A percentile compares a stretch with the other conserved stretches of the same genome.
These are phyloP conservation scores for Heliconius hermathena DNA, from an alignment of 1,140 invertebrate species.

Conservation along the genomic window DNA sequence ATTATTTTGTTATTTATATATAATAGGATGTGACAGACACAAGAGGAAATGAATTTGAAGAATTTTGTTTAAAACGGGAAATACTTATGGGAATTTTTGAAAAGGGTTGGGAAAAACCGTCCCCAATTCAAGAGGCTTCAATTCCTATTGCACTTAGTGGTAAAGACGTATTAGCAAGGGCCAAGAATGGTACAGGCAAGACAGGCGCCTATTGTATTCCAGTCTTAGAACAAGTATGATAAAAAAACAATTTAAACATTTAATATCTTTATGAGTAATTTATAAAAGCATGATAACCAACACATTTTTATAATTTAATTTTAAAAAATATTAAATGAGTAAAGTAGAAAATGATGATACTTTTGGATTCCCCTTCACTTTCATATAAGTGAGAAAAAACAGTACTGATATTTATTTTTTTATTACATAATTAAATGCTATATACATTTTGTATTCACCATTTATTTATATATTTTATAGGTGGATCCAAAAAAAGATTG, in stretches of 20 bases:
- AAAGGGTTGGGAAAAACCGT: conserved; percentile 99
- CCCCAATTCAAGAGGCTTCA: conserved; percentile 99
- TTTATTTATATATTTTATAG: conserved; percentile 22
- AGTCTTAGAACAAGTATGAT: conserved; percentile 91
- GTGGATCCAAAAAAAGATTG: conserved; percentile 93
- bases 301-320: background rate
- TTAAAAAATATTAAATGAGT: background rate
- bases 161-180: conserved; percentile 98
- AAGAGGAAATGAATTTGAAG: conserved; percentile 99
- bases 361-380: conserved; percentile 81
- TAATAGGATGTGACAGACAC: conserved; percentile 98
- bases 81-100: conserved; percentile 99
- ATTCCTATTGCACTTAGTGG: conserved; percentile 99
- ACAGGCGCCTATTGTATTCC: conserved; percentile 99
- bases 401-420: conserved; percentile 49
- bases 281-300: background rate
- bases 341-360: conserved; percentile 64
- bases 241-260: background rate
- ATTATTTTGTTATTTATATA: conserved; percentile 34
- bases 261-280: background rate
- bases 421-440: background rate
- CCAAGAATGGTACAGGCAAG: conserved; percentile 99
- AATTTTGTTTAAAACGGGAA: conserved; percentile 98
- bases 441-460: background rate
- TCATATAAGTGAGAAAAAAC: conserved; percentile 71